Evolutionary conservation across 2,113 vertebrate species (phyloP), one percentile per base, ranked within the genome.

Genomic region (Peucedramus taeniatus): DNA sequence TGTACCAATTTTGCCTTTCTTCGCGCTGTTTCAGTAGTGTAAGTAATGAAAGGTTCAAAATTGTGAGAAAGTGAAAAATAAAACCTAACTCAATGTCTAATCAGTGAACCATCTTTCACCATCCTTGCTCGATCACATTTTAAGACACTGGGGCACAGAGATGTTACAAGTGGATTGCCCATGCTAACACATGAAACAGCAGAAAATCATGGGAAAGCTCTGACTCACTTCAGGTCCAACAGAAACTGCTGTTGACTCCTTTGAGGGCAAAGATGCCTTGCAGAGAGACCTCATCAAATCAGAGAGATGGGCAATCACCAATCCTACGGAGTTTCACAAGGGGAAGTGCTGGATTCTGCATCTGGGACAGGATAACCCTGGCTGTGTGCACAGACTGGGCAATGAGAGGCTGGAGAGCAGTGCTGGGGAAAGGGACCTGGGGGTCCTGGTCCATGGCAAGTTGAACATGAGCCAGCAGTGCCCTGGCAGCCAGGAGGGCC

Each of bases 371-470:
- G 21, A 9, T 1, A 47, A 9, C 13, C 24, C 30, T 47, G 61
- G 45, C 12, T 53, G 70, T 40, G 61, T 26, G 30, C 31, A 35
- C 45, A 40, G 24, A 13, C n/a, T 75, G 69, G 20, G 12, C 11
- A 39, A 24, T 3, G 16, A 39, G 39, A 60, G 6, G 16, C 16
- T 75, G 69, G 11, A 75, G 4, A 31, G 23, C 28, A 53, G 45
- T 0, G 0, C 39, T 9, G 3, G 1, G 8, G 53, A 26, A 39
- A 82, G 24, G 28, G 28, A 8, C n/a, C 15, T 66, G 33, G 4
- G 13, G 16, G 2, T 51, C 51, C 77, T 74, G 45, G 24, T 1
- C 1, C 0, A 2, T n/a, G 7, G 2, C 1, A 26, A 53, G 5
- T 0, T 26, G 47, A 22, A 22, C 26, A 7, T 1, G 24, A 68